Percentiles rank a stretch among this genome's conserved stretches.
phyloP scores from a whole-genome alignment of 2,888 invertebrate genomes.

The Netelia melanura region DNA sequence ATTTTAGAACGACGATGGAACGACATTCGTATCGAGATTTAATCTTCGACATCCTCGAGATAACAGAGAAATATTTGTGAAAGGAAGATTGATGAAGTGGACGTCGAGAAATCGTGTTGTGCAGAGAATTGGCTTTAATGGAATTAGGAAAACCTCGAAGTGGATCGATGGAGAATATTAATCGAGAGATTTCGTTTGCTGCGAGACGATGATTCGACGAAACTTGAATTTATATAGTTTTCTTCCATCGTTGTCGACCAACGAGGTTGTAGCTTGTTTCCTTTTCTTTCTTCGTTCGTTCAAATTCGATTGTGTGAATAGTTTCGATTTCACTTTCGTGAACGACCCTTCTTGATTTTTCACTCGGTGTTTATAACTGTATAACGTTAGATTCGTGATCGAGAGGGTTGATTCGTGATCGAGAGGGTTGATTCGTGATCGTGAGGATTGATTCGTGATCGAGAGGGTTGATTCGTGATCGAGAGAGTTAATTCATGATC shows the following conservation, averaged over 20 bases:
- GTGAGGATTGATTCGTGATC: too few relatives aligned
- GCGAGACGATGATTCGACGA: constrained; percentile 17
- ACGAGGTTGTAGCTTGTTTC: not conserved
- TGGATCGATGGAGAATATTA: constrained; percentile 49
- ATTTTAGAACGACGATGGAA: too few relatives aligned
- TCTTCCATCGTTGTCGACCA: not conserved
- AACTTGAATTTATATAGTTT: constrained; percentile 27
- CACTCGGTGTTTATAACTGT: not conserved
- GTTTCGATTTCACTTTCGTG: constrained; percentile 40
- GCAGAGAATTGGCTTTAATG: not conserved
- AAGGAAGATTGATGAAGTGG: constrained; percentile 12
- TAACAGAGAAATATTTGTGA: not conserved
- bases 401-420: not conserved
- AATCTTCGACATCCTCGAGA: too few relatives aligned
- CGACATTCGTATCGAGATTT: too few relatives aligned
- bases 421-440: too few relatives aligned
- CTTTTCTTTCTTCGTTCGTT: constrained; percentile 1
- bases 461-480: too few relatives aligned
- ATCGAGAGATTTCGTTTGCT: constrained; percentile 16
- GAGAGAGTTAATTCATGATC: too few relatives aligned
- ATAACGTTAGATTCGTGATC: constrained; percentile 9
- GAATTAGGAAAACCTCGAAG: constrained; percentile 9
- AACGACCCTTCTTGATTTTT: not conserved
- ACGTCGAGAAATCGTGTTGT: not conserved
- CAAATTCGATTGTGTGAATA: constrained; percentile 48